Percentiles rank a stretch among this genome's conserved stretches.
These are phyloP conservation scores for Poecilia wingei DNA, from an alignment of 2,797 vertebrate species.

Conservation along the genomic window DNA sequence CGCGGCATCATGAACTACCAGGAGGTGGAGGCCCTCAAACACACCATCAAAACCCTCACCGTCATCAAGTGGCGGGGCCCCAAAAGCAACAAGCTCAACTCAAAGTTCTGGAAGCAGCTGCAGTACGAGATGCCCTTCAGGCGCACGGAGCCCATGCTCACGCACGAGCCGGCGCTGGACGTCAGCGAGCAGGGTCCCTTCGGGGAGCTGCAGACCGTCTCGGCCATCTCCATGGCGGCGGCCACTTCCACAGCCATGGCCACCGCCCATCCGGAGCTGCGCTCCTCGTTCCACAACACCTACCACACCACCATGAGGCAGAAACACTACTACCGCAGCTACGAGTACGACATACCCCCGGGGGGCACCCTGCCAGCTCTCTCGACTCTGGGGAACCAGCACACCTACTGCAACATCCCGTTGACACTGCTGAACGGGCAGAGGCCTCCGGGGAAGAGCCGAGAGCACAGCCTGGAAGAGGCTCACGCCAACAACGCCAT, in stretches of 20 bases:
- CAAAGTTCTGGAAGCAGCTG: slow-evolving; percentile 99
- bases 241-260: slow-evolving; percentile 97
- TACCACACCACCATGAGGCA: slow-evolving; percentile 98
- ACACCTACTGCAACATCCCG: slow-evolving; percentile 99
- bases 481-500: slow-evolving; percentile 97
- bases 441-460: slow-evolving; percentile 92
- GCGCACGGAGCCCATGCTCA: slow-evolving; percentile 92
- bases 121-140: slow-evolving; percentile 99
- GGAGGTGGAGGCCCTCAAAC: slow-evolving; percentile 97
- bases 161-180: slow-evolving; percentile 94
- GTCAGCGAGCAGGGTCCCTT: slow-evolving; percentile 97
- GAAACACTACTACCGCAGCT: slow-evolving; percentile 99
- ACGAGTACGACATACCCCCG: slow-evolving; percentile 91
- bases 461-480: slow-evolving; percentile 96
- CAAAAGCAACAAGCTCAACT: slow-evolving; percentile 97
- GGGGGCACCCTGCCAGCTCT: slow-evolving; percentile 94
- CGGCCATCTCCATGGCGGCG: slow-evolving; percentile 97
- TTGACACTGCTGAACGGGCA: slow-evolving; percentile 98
- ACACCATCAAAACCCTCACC: slow-evolving; percentile 96
- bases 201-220: slow-evolving; percentile 98
- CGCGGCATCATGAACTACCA: slow-evolving; percentile 99
- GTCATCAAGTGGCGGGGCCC: slow-evolving; percentile 98
- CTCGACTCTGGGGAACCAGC: slow-evolving; percentile 95
- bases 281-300: slow-evolving; percentile 96
- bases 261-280: slow-evolving; percentile 96